Base-by-base conservation (phyloP, 2,888 invertebrate species). In the Hypolimnas misippus region DNA sequence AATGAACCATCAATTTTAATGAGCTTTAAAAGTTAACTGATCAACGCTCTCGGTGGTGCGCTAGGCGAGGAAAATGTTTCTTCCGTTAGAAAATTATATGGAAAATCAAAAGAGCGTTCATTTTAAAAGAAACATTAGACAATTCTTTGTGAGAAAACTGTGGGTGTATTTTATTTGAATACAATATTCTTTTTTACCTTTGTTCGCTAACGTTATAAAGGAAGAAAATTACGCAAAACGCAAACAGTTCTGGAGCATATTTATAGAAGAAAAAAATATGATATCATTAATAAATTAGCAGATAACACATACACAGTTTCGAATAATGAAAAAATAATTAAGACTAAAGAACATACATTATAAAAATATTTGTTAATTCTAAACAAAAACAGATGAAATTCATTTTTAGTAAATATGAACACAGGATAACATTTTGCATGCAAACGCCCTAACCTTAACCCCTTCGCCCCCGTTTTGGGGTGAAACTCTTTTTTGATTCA, bases 1-100 rank as follows among this genome's bases (percentile, higher is more conserved):
- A 91, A 89, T 87, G 89, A 87, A 88, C 85, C 86, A 84, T 90
- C 88, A 89, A 86, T 89, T 92, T 92, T 91, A 92, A 91, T 90
- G 91, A 91, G 88, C 87, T 86, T 83, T 84, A 86, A 88, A 89
- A 89, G 87, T 89, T 89, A 88, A 89, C 86, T 86, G 85, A 88
- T 89, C 84, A 81, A 78, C 78, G 76, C 73, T 69, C 77, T 77
- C 74, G 65, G 64, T 68, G 62, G 65, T 68, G 63, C 63, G 62
- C 66, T 64, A 52, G 62, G 58, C 60, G 62, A 64, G 67, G 61
- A 67, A 69, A 68, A 68, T 68, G 66, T 64, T 69, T 63, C 63
- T 67, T 64, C 65, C 69, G 67, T 69, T 67, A 67, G 63, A 66
- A 67, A 65, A 72, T 70, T 68, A 70, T 72, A 55, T 66, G 61